Evolutionary conservation across 1,140 invertebrate species (phyloP), one percentile per base, ranked within the genome.

Genomic region (Micrasema longulum): DNA sequence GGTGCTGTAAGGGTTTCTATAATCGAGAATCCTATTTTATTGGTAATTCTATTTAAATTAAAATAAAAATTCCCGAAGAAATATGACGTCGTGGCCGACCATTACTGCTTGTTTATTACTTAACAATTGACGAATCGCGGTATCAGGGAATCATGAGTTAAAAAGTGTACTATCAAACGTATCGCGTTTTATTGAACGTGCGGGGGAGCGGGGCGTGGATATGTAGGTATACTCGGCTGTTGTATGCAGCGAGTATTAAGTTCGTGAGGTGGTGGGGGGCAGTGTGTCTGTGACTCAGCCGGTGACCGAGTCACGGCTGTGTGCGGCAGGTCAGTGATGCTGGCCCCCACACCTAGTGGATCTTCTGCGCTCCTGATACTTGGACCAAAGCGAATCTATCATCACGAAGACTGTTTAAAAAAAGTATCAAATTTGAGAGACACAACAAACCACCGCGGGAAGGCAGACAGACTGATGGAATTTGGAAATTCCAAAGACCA

Each of bases 281-380:
- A 71, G 52, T 68, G 60, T 71, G 69, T 72, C 63, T 71, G 74
- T 66, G 66, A 73, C 53, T 72, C 66, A 76, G 70, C 70, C 74
- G 74, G 74, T 76, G 66, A 76, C 73, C 73, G 73, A 75, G 73
- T 76, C 64, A 75, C 62, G 68, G 43, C 22, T 16, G 69, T 38
- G 66, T 72, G 67, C 66, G 74, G 70, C 68, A 76, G 74, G 70
- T 72, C 70, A 76, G 73, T 75, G 66, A 11, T 45, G 38, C 57
- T 45, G 41, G 18, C 69, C 60, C 60, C 52, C 43, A 52, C 63
- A 43, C 57, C 68, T 35, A 20, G 22, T 18, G 22, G 36, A 20
- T 31, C 48, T 60, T 69, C 69, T 71, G 62, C 53, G 41, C 68
- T 57, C 69, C 68, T 64, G 50, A 5, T 71, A 57, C 50, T 45